Base-by-base conservation (phyloP, 2,888 invertebrate species). In the Thera britannica region DNA sequence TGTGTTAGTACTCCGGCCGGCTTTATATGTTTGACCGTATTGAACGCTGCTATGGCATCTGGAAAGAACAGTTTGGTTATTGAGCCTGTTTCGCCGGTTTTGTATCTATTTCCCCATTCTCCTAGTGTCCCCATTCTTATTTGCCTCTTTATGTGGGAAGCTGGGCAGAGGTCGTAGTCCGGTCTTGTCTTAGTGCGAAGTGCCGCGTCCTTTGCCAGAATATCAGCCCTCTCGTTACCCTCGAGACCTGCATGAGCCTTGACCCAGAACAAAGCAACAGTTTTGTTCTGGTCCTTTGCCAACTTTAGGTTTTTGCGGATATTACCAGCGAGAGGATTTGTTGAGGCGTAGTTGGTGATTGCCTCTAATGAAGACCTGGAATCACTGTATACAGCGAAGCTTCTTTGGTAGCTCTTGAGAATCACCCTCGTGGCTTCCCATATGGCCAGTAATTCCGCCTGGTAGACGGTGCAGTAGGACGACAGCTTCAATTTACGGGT, bases 381-480 rank as follows among this genome's bases (percentile, higher is more conserved):
- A 34, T 54, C 52, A 9, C 52, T 54, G 35, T 54, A 54, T 8
- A 54, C 52, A 0, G 38, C 51, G 23, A 34, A 58, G 8, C 38
- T 54, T 35, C 2, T 5, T 5, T 38, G 3, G 2, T 2, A 5
- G 38, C 38, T 38, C 38, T 38, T 38, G 2, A 38, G 48, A 8
- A 63, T 51, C 23, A 41, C 57, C 7, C 35, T 36, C 0, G 62
- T 23, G 3, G 58, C 58, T 9, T 11, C 35, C 1, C 38, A 38
- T 48, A 62, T 58, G 1, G 63, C 63, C 34, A 66, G 38, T 1
- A 66, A 35, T 52, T 66, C 61, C 1, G 63, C 61, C 38, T 66
- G 61, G 34, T 61, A 62, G 36, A 66, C 66, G 0, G 66, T 62
- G 23, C 66, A 66, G 61, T 66, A 23, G 1, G 66, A 11, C 2